A percentile compares a stretch with the other conserved stretches of the same genome.
Evolutionary conservation across 1,140 invertebrate genomes (phyloP).

Genomic region (Drosophila seguyi): DNA sequence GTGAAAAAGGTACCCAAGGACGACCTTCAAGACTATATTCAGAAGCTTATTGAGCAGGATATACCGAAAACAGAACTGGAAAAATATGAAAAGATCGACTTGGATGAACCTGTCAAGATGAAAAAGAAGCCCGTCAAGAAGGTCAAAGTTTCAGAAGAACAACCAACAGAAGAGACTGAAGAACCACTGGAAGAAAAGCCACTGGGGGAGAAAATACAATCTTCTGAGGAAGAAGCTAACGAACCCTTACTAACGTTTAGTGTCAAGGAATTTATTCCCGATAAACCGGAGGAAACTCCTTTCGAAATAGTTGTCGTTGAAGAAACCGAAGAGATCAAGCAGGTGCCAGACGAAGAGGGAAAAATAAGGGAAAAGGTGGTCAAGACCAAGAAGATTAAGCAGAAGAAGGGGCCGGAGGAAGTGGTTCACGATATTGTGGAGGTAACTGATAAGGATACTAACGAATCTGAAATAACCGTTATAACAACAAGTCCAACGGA

Average conservation of each 20-base stretch:
- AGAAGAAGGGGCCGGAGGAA: constrained; percentile 65
- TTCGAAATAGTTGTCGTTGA: constrained; percentile 67
- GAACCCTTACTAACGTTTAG: constrained; percentile 55
- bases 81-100: constrained; percentile 83
- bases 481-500: constrained; percentile 62
- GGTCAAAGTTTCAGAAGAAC: constrained; percentile 64
- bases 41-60: constrained; percentile 82
- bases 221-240: constrained; percentile 40
- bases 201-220: not conserved
- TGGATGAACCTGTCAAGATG: constrained; percentile 74
- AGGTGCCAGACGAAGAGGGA: constrained; percentile 53
- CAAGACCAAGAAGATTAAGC: constrained; percentile 80
- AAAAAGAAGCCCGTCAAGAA: constrained; percentile 80
- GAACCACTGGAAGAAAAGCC: constrained; percentile 51
- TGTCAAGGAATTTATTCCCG: constrained; percentile 70
- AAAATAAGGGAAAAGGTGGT: constrained; percentile 68
- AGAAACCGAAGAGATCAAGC: constrained; percentile 60
- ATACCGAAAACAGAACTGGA: constrained; percentile 83
- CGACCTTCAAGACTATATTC: constrained; percentile 80
- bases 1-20: constrained; percentile 74
- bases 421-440: constrained; percentile 69
- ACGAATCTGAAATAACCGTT: constrained; percentile 71
- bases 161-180: constrained; percentile 48
- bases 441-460: constrained; percentile 79
- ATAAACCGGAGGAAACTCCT: constrained; percentile 65